Conservation (phyloP, 2,797 vertebrate genomes). For the Okamejei kenojei region DNA sequence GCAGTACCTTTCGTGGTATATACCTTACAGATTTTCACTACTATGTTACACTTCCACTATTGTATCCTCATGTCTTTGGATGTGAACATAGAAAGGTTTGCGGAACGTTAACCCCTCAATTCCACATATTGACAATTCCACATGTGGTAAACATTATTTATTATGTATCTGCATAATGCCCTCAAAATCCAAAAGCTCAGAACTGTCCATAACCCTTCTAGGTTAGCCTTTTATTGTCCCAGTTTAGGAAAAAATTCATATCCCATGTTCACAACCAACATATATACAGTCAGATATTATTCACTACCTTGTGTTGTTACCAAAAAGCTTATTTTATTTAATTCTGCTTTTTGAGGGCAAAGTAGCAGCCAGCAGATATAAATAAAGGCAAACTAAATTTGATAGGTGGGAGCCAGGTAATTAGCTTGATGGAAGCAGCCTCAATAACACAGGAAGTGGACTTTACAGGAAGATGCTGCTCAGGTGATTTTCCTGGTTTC, state of each 20-base stretch:
- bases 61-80: background rate
- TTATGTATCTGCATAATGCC: background rate
- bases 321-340: background rate
- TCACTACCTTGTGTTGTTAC: background rate
- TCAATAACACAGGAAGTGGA: background rate
- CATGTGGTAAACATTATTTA: background rate
- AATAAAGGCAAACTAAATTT: background rate
- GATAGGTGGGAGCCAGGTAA: background rate
- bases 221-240: background rate
- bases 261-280: background rate
- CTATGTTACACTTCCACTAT: background rate
- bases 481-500: background rate
- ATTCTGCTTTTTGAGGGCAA: background rate
- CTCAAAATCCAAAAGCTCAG: background rate
- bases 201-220: background rate
- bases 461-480: background rate
- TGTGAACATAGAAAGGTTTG: background rate
- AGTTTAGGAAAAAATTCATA: background rate
- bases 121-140: background rate
- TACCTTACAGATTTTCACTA: background rate
- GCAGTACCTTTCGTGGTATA: background rate
- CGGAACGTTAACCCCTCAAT: background rate
- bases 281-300: background rate
- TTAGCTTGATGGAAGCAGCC: background rate
- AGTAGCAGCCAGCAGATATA: background rate